These are phyloP conservation scores for Danio kyathit DNA, from an alignment of 2,797 vertebrate species.

Conservation along the genomic window DNA sequence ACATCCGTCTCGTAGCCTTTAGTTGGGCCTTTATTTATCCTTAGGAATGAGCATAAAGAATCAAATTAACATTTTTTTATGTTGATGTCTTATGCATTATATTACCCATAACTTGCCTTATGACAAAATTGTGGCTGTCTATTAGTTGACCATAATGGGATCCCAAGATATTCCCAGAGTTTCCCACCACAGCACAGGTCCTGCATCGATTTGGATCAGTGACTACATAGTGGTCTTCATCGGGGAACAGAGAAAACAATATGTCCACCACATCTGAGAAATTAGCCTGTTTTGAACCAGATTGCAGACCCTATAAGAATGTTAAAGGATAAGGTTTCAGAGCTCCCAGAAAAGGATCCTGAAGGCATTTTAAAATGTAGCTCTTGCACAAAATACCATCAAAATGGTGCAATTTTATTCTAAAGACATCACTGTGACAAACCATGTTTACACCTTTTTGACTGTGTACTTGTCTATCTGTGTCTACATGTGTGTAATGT, in stretches of 20 bases:
- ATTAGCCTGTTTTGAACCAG: neutral
- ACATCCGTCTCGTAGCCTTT: conserved; percentile 88
- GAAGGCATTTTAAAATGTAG: too few relatives aligned
- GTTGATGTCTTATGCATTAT: conserved; percentile 38
- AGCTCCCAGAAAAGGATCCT: too few relatives aligned
- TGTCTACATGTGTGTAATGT: too few relatives aligned
- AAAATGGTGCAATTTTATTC: too few relatives aligned
- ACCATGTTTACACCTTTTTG: too few relatives aligned
- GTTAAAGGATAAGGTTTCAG: too few relatives aligned
- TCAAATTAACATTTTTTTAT: neutral
- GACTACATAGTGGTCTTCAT: conserved; percentile 61
- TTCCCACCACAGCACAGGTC: conserved; percentile 81
- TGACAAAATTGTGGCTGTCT: conserved; percentile 69
- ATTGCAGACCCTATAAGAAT: conserved; percentile 27
- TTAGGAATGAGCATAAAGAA: conserved; percentile 63
- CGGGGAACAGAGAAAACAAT: conserved; percentile 76
- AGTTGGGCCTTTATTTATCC: conserved; percentile 93
- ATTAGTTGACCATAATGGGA: conserved; percentile 71
- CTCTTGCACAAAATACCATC: too few relatives aligned
- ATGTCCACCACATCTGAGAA: conserved; percentile 63
- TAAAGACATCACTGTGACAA: too few relatives aligned
- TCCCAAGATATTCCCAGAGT: conserved; percentile 76
- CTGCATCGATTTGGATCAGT: conserved; percentile 68
- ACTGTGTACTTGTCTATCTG: too few relatives aligned
- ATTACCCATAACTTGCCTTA: conserved; percentile 61